Conservation (phyloP, 2,113 vertebrate species). For the Oreocharis arfaki region DNA sequence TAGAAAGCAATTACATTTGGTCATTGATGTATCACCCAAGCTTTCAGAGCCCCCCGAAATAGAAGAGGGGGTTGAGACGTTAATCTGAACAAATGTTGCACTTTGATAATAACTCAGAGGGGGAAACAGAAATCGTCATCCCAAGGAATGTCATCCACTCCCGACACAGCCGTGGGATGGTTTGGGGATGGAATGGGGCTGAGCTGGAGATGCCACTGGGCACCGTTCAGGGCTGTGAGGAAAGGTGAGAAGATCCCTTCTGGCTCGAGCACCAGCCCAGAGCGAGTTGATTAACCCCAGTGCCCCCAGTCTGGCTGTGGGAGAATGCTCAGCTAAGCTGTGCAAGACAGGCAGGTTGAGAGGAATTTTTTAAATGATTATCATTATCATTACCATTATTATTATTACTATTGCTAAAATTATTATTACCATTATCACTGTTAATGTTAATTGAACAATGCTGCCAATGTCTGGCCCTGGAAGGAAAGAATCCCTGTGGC, state of each 20-base stretch:
- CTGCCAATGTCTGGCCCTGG: neutral
- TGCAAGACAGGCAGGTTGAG: accelerated
- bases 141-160: neutral
- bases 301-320: neutral
- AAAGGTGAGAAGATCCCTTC: neutral
- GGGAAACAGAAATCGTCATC: neutral
- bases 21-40: slow-evolving; percentile 23
- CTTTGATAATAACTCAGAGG: neutral
- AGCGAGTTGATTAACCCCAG: neutral
- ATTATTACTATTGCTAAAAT: neutral
- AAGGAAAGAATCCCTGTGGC: neutral
- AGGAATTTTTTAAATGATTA: neutral
- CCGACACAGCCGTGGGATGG: accelerated
- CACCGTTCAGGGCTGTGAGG: neutral
- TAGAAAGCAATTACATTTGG: slow-evolving; percentile 18
- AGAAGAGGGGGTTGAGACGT: neutral
- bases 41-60: neutral
- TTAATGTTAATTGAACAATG: neutral
- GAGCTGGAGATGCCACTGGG: neutral
- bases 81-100: neutral
- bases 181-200: neutral
- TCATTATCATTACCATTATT: neutral
- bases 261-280: neutral
- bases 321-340: neutral
- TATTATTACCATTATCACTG: neutral